Evolutionary conservation across 2,113 vertebrate species (phyloP).

Genomic region (Rhabdomys dilectus): DNA sequence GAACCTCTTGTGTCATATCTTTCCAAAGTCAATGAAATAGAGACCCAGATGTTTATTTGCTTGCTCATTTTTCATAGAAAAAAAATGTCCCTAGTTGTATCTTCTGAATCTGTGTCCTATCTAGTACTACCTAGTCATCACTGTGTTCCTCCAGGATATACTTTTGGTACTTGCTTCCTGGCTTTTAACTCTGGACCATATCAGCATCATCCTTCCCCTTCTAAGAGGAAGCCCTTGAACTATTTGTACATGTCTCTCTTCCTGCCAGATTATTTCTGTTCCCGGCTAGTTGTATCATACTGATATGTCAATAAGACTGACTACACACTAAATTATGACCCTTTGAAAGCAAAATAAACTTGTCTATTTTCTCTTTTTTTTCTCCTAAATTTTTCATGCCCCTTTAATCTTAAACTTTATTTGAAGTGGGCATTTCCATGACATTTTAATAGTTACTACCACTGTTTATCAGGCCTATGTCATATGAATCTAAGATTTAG

Average conservation of each 20-base stretch:
- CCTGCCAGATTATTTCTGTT: conserved; percentile 6
- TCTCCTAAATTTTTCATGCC: not conserved
- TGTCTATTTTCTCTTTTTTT: not conserved
- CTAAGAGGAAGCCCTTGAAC: not conserved
- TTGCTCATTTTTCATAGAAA: not conserved
- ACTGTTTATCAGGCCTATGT: not conserved
- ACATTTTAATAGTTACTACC: conserved; percentile 18
- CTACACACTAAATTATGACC: conserved; percentile 42
- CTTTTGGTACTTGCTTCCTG: not conserved
- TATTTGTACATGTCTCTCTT: not conserved
- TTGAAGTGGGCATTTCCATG: conserved; percentile 5
- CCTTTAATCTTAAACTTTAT: conserved; percentile 18
- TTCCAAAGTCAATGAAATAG: conserved; percentile 8
- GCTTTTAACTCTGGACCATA: not conserved
- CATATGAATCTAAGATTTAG: not conserved
- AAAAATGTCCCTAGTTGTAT: not conserved
- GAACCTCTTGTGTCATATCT: conserved; percentile 19
- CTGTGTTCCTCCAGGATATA: not conserved
- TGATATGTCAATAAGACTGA: not conserved
- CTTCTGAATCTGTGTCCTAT: not conserved
- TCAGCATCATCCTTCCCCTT: not conserved
- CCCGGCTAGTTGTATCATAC: not conserved
- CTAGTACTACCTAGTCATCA: not conserved
- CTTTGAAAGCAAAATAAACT: conserved; percentile 58
- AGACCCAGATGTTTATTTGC: not conserved